A percentile compares a stretch with the other conserved stretches of the same genome.
Conservation (phyloP, 2,888 invertebrate species). For the Ichneumon xanthorius region DNA sequence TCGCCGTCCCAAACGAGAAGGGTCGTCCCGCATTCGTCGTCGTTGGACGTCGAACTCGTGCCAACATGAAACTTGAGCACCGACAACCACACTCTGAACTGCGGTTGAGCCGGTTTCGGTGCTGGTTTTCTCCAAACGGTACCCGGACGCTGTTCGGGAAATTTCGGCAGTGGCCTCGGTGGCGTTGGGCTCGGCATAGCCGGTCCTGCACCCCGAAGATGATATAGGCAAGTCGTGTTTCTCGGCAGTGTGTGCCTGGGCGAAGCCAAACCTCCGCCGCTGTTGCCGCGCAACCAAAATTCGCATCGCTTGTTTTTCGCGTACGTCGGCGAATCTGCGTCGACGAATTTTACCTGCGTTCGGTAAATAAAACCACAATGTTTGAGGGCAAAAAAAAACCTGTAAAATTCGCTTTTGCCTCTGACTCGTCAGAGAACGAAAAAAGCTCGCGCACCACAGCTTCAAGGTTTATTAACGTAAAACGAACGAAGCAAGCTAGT, state of each 20-base stretch:
- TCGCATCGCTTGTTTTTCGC: conserved; percentile 95
- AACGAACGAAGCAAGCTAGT: background rate
- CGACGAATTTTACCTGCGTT: conserved; percentile 92
- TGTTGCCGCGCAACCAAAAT: conserved; percentile 93
- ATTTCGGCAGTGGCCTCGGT: conserved; percentile 83
- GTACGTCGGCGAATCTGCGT: conserved; percentile 93
- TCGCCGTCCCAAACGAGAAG: conserved; percentile 94
- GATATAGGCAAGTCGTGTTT: conserved; percentile 95
- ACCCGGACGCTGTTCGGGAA: conserved; percentile 82
- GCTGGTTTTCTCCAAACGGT: conserved; percentile 86
- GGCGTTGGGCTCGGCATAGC: conserved; percentile 87
- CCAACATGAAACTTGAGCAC: conserved; percentile 94
- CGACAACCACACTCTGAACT: conserved; percentile 94
- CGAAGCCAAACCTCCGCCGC: conserved; percentile 92
- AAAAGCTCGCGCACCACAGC: background rate
- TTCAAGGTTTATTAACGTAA: background rate
- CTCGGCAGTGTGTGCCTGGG: conserved; percentile 94
- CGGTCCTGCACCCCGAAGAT: conserved; percentile 89
- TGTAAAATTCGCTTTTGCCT: too few relatives aligned
- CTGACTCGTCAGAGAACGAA: background rate
- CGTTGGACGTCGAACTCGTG: conserved; percentile 88
- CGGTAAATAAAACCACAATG: background rate
- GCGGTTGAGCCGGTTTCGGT: conserved; percentile 87
- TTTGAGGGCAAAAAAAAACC: background rate
- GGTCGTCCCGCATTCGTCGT: conserved; percentile 93